A percentile compares a stretch with the other conserved stretches of the same genome.
phyloP scores from a whole-genome alignment of 2,888 invertebrate genomes.

The Chrysolina americana region DNA sequence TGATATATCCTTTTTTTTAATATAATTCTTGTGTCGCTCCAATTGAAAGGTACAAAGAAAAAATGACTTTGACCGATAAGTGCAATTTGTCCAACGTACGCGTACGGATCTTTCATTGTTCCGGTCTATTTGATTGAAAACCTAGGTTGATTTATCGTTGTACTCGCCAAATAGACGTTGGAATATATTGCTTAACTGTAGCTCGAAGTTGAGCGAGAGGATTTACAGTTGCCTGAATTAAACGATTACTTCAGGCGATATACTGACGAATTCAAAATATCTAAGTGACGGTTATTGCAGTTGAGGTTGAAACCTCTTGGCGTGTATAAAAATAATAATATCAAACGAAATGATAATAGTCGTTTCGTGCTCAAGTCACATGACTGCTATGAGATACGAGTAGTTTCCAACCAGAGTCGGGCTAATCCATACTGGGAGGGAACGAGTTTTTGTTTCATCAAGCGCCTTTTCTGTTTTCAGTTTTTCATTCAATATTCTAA shows the following conservation, averaged over 20 bases:
- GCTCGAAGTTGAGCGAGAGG: background rate
- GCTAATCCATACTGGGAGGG: background rate
- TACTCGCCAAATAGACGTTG: background rate
- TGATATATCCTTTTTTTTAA: background rate
- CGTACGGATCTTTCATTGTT: background rate
- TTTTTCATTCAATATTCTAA: too few relatives aligned
- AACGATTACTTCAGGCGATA: background rate
- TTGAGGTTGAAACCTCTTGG: background rate
- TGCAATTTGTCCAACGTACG: background rate
- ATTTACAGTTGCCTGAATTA: background rate
- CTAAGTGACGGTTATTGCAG: conserved; percentile 7
- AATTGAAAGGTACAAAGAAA: conserved; percentile 2
- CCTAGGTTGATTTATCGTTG: background rate
- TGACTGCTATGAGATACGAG: background rate
- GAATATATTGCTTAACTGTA: conserved; percentile 13
- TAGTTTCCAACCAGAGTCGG: background rate
- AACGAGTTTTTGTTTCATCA: background rate
- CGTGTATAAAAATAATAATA: conserved; percentile 10
- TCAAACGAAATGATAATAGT: background rate
- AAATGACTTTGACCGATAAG: background rate
- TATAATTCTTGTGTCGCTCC: background rate
- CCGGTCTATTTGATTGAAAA: background rate
- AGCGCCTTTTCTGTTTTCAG: background rate
- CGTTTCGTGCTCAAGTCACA: background rate
- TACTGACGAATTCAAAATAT: background rate